Evolutionary conservation across 2,113 vertebrate genomes (phyloP), one percentile per base, ranked within the genome.

Genomic region (Camelus dromedarius): DNA sequence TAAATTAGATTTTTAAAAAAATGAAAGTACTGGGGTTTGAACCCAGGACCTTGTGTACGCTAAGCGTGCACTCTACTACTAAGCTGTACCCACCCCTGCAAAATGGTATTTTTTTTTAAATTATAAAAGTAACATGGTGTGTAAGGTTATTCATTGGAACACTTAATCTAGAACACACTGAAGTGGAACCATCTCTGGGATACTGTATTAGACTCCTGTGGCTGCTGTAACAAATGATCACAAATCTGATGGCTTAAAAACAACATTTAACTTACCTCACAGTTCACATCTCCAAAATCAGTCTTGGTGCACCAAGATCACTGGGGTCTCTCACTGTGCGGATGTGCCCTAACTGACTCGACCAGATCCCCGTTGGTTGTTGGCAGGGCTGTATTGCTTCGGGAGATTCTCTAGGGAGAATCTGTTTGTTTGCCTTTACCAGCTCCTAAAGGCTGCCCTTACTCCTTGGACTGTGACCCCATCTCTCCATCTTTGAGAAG

Each of bases 161-260:
- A 13, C 46, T 69, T 28, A 13, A 4, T 9, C 15, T 60, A 4
- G 60, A 38, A 16, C 1, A 8, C 11, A 6, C 12, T 22, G 48
- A 4, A 13, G 1, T 12, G 42, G 22, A 3, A 1, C 2, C 0
- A 26, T 46, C 32, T 70, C 69, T 1, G 11, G 56, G 62, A 35
- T 30, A 28, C 1, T 19, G 35, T 35, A 3, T 58, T 12, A 62
- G 50, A 80, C 69, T 89, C 77, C 66, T 52, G 0, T 4, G 64
- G 35, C 72, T 19, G 24, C 48, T 38, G 28, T 66, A n/a, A 54
- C 94, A 35, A 69, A 70, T 16, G 30, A 28, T 50, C 26, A 8
- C 64, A 60, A 38, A 58, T 77, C 52, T n/a, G 32, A 35, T 75
- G 52, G 9, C 82, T 96, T 64, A 7, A 56, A 56, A 77, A 85